Evolutionary conservation across 1,140 invertebrate genomes (phyloP), one percentile per base, ranked within the genome.

Genomic region (Drosophila ambigua): DNA sequence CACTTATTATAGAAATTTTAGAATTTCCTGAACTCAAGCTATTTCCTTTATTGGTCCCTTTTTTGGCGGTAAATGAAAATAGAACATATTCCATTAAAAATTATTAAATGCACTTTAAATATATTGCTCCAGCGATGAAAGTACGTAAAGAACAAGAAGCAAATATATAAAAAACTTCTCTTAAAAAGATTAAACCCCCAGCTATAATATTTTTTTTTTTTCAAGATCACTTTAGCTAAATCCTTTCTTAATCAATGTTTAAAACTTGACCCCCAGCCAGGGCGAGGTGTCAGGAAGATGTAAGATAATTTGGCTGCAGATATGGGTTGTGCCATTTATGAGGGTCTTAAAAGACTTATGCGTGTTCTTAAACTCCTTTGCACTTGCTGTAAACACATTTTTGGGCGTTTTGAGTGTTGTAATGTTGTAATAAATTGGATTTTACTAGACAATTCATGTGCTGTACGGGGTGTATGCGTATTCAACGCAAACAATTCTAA

Each of bases 331-430:
- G 65, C 64, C 54, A 52, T 60, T 60, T 73, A 62, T 73, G 44
- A 71, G 13, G 69, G 57, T 71, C 51, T 11, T 24, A 50, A 45
- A 71, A 62, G 51, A 63, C 62, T 62, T 71, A 62, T 62, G 45
- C 46, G 23, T 45, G 31, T 35, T 6, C 16, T 23, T 62, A 49
- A 61, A 41, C 23, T 53, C 15, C 24, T 26, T 16, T 51, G 51
- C 6, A n/a, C 28, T 46, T 55, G 3, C 57, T 31, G 26, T 49
- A 13, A 45, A 15, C 52, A 20, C 46, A 6, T 13, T 6, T 26
- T 45, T 8, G 13, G n/a, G 2, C 15, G 13, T 9, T n/a, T 20
- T 20, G 20, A 1, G 20, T 20, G 20, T 20, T 20, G 7, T 5
- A 41, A 28, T 57, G 20, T 20, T 20, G 20, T 45, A 68, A 72